phyloP scores from a whole-genome alignment of 2,113 vertebrate genomes.

The Cariama cristata region DNA sequence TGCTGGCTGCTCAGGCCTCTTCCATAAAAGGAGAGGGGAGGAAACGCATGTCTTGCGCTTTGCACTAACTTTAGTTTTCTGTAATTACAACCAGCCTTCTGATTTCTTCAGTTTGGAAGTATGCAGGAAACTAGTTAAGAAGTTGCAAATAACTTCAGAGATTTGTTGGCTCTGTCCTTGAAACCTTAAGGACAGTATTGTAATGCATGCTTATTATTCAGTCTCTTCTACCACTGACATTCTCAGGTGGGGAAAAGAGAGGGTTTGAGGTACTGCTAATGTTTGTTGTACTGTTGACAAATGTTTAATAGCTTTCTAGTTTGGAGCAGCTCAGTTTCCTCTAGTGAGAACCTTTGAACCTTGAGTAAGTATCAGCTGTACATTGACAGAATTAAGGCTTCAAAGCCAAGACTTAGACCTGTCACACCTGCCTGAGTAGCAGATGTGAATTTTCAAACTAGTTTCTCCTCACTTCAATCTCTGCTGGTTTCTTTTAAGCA shows the following conservation, averaged over 20 bases:
- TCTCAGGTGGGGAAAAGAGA: neutral
- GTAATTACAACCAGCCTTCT: neutral
- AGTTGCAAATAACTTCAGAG: neutral
- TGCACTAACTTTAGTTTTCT: neutral
- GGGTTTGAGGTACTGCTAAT: neutral
- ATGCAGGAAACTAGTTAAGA: neutral
- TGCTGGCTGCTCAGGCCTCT: neutral
- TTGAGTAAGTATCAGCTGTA: neutral
- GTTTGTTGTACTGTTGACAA: neutral
- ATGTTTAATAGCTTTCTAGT: neutral
- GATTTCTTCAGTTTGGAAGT: neutral
- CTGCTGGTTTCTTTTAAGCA: neutral
- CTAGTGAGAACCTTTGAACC: neutral
- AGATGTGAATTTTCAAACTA: neutral
- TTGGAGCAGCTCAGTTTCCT: neutral
- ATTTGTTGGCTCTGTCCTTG: neutral
- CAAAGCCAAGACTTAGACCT: neutral
- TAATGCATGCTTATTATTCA: neutral
- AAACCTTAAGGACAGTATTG: neutral
- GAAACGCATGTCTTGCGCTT: rapidly evolving
- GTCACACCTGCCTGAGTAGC: neutral
- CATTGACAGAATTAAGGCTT: neutral
- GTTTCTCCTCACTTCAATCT: neutral
- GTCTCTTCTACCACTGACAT: neutral
- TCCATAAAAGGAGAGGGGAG: neutral